These are phyloP conservation scores for Campylomormyrus numenius DNA, from an alignment of 2,113 vertebrate genomes.

Conservation along the genomic window DNA sequence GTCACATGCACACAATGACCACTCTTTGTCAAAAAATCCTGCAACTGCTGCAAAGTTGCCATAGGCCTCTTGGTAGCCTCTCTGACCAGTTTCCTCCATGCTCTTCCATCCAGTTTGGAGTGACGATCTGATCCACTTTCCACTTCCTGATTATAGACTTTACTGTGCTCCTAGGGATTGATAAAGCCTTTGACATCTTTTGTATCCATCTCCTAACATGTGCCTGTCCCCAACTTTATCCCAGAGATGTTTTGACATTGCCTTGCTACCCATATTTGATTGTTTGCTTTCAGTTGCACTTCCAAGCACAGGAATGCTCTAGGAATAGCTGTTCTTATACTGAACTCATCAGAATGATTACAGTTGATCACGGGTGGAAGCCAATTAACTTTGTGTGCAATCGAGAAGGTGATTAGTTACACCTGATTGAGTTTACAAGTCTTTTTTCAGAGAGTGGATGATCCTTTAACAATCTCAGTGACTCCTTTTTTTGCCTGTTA, in stretches of 20 bases:
- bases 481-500: not conserved
- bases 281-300: not conserved
- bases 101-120: not conserved
- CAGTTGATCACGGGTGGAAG: slow-evolving; percentile 2
- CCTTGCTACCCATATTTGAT: not conserved
- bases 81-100: not conserved
- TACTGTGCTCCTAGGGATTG: not conserved
- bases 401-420: slow-evolving; percentile 6
- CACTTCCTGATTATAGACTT: no score
- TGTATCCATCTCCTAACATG: not conserved
- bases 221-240: not conserved
- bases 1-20: not conserved
- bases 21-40: not conserved
- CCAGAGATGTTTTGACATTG: not conserved
- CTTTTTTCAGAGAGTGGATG: not conserved
- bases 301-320: not conserved
- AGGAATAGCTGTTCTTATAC: not conserved
- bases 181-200: not conserved
- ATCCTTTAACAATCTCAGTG: not conserved
- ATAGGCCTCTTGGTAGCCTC: not conserved
- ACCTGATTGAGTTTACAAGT: slow-evolving; percentile 11
- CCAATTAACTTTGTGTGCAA: not conserved
- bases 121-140: no score
- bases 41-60: not conserved
- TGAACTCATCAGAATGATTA: slow-evolving; percentile 7